These are phyloP conservation scores for Salvelinus namaycush DNA, from an alignment of 2,113 vertebrate genomes.

Conservation along the genomic window DNA sequence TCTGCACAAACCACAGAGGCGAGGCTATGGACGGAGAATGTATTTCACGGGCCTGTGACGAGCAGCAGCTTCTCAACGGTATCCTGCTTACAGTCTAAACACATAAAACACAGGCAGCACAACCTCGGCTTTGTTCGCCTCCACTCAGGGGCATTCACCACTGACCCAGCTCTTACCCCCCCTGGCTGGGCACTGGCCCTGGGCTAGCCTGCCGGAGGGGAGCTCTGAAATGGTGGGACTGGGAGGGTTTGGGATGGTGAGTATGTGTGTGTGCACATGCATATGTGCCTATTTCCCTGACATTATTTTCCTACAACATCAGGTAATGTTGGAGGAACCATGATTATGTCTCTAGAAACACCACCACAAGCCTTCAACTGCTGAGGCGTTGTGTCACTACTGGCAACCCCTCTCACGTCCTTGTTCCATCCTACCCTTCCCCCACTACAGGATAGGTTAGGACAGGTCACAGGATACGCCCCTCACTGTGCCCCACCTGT, in stretches of 20 bases:
- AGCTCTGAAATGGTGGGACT: no score
- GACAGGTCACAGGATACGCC: not conserved
- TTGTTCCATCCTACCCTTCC: no score
- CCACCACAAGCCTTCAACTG: not conserved
- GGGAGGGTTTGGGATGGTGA: no score
- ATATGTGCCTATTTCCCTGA: no score
- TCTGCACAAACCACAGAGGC: not conserved
- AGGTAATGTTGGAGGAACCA: no score
- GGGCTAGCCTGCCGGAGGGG: not conserved
- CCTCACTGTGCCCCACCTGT: conserved; percentile 35
- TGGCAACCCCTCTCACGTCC: not conserved
- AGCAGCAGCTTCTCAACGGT: conserved; percentile 58
- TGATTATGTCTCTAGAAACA: no score
- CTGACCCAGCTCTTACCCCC: not conserved
- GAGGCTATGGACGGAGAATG: conserved; percentile 1
- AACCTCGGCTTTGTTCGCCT: conserved; percentile 35
- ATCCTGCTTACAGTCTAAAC: conserved; percentile 54
- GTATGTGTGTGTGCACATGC: no score
- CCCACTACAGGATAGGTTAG: conserved; percentile 27
- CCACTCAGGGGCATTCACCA: conserved; percentile 17
- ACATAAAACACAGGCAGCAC: conserved; percentile 36
- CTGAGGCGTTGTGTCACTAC: not conserved
- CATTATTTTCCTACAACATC: no score
- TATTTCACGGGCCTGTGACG: conserved; percentile 33
- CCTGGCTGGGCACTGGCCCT: not conserved